Evolutionary conservation across 2,888 invertebrate species (phyloP).

Genomic region (Lacanobia wlatinum): DNA sequence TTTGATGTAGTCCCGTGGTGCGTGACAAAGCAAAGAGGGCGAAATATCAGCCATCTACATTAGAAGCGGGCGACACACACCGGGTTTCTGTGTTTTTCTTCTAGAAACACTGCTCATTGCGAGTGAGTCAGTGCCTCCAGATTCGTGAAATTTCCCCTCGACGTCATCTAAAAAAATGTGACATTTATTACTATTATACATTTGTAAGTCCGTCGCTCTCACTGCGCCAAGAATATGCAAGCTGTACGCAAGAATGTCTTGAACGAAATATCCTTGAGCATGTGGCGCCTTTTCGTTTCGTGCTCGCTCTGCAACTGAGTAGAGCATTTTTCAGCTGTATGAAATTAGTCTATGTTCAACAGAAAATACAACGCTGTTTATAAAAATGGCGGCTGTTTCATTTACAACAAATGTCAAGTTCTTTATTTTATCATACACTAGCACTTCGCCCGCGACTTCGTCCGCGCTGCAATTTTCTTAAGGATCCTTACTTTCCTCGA

Average conservation of each 20-base stretch:
- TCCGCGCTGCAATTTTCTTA: too few species aligned
- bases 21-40: slow-evolving; percentile 71
- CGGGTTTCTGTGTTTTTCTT: slow-evolving; percentile 56
- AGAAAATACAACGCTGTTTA: slow-evolving; percentile 48
- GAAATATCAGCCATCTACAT: slow-evolving; percentile 71
- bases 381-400: slow-evolving; percentile 28
- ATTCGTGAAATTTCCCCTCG: slow-evolving; percentile 52
- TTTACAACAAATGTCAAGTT: slow-evolving; percentile 22
- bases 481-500: too few species aligned
- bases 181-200: slow-evolving; percentile 70
- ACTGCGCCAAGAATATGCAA: slow-evolving; percentile 64
- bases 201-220: slow-evolving; percentile 49
- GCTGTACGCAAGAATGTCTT: slow-evolving; percentile 58
- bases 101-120: slow-evolving; percentile 57
- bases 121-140: slow-evolving; percentile 49
- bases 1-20: slow-evolving; percentile 74
- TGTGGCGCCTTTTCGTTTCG: slow-evolving; percentile 59
- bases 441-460: too few species aligned
- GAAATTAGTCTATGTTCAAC: slow-evolving; percentile 64
- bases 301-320: slow-evolving; percentile 51
- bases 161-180: slow-evolving; percentile 62
- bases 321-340: slow-evolving; percentile 65
- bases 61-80: slow-evolving; percentile 49
- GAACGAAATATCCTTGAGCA: slow-evolving; percentile 59
- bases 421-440: slow-evolving; percentile 8